These are phyloP conservation scores for Rhea pennata DNA, from an alignment of 2,113 vertebrate species.

Conservation along the genomic window DNA sequence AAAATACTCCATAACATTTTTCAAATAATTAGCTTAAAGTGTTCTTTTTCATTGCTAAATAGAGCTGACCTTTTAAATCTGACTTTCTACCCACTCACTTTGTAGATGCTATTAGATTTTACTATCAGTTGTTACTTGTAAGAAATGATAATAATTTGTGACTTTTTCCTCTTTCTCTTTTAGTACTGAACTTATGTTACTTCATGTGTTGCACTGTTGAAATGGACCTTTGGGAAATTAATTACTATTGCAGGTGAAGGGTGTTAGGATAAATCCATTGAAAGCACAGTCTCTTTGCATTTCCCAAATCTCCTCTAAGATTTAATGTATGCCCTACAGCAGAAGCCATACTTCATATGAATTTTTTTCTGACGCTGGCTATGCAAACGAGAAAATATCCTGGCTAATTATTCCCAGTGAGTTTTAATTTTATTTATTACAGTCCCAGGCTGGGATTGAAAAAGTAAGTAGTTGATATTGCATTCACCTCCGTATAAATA, in stretches of 20 bases:
- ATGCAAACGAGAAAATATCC: constrained; percentile 1
- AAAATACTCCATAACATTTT: constrained; percentile 17
- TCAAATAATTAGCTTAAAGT: constrained; percentile 34
- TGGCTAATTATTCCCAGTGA: constrained; percentile 49
- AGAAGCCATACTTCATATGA: not conserved
- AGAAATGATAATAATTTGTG: not conserved
- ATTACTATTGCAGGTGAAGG: constrained; percentile 41
- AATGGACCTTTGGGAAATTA: constrained; percentile 69
- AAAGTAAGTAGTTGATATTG: constrained; percentile 11
- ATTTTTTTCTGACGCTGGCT: not conserved
- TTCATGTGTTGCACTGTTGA: constrained; percentile 35
- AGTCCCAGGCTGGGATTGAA: constrained; percentile 8
- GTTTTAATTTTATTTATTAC: constrained; percentile 50
- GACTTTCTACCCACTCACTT: not conserved
- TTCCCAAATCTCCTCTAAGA: constrained; percentile 33
- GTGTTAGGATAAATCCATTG: constrained; percentile 12
- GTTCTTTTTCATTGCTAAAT: constrained; percentile 28
- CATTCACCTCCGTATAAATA: constrained; percentile 3
- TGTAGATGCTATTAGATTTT: constrained; percentile 38
- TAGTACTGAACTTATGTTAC: constrained; percentile 6
- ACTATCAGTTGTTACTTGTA: constrained; percentile 10
- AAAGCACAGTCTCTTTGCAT: constrained; percentile 17
- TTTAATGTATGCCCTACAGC: constrained; percentile 49
- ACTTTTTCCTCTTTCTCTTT: constrained; percentile 12
- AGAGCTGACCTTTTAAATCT: constrained; percentile 48